These are phyloP conservation scores for Hylaeus volcanicus DNA, from an alignment of 1,140 invertebrate genomes.

Conservation along the genomic window DNA sequence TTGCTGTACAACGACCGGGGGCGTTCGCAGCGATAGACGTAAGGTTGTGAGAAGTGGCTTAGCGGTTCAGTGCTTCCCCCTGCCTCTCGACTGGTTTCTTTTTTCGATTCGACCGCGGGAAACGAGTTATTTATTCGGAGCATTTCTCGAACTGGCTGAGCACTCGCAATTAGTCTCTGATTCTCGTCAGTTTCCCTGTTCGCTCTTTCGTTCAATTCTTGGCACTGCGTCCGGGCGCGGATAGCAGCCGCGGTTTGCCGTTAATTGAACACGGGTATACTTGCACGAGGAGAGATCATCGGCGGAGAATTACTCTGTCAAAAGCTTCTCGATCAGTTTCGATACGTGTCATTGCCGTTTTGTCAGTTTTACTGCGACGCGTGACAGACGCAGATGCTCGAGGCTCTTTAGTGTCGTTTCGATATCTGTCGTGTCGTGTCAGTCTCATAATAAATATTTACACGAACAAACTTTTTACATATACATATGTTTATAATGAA, in stretches of 20 bases:
- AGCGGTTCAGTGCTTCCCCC: too few relatives aligned
- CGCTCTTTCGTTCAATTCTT: constrained; percentile 30
- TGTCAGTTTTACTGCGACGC: background rate
- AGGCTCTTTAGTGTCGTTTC: background rate
- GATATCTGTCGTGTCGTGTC: too few relatives aligned
- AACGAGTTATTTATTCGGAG: constrained; percentile 31
- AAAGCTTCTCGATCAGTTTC: constrained; percentile 27
- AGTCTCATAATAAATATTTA: too few relatives aligned
- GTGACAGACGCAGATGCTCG: background rate
- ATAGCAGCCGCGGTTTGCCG: constrained; percentile 12
- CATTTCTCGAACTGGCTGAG: constrained; percentile 12
- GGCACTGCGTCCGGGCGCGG: constrained; percentile 11
- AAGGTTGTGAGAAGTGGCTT: too few relatives aligned
- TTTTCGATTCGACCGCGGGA: background rate
- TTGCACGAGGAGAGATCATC: constrained; percentile 28
- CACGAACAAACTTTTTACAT: too few relatives aligned
- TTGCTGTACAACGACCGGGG: too few relatives aligned
- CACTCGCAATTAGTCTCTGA: constrained; percentile 47
- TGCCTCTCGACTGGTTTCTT: too few relatives aligned
- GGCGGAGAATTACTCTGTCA: constrained; percentile 24
- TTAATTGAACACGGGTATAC: constrained; percentile 45
- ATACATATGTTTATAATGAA: too few relatives aligned
- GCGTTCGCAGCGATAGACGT: too few relatives aligned
- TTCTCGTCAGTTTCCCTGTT: constrained; percentile 38
- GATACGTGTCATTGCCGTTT: background rate